These are phyloP conservation scores for Papilio demoleus DNA, from an alignment of 2,888 invertebrate species.

Conservation along the genomic window DNA sequence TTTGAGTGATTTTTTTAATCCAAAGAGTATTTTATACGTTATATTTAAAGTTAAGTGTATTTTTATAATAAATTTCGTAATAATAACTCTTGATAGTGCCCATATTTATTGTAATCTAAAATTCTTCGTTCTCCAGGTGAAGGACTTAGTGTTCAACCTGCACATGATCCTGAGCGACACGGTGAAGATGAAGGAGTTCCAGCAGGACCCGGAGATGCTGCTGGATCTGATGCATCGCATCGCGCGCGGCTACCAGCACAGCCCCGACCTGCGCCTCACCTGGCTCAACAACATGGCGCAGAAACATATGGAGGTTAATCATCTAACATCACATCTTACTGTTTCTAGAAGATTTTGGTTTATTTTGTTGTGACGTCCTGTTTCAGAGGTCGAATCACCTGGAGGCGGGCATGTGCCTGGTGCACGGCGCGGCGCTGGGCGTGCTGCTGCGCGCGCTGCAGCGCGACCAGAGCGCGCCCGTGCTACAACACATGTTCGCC, in stretches of 20 bases:
- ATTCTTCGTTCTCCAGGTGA: too few relatives aligned
- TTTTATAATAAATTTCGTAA: too few relatives aligned
- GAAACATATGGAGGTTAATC: slow-evolving; percentile 92
- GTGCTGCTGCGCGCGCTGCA: slow-evolving; percentile 90
- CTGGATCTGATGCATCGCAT: slow-evolving; percentile 99
- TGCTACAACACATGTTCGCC: slow-evolving; percentile 96
- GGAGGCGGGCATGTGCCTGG: slow-evolving; percentile 98
- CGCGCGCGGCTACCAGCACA: slow-evolving; percentile 95
- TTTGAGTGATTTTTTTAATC: too few relatives aligned
- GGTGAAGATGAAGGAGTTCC: slow-evolving; percentile 99
- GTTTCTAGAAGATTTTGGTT: too few relatives aligned
- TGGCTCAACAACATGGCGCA: slow-evolving; percentile 99
- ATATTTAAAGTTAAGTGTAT: too few relatives aligned
- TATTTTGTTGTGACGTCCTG: too few relatives aligned
- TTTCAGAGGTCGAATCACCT: slow-evolving; percentile 91
- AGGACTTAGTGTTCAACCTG: slow-evolving; percentile 97
- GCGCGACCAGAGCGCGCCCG: slow-evolving; percentile 92
- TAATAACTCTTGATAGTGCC: too few relatives aligned
- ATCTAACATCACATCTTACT: too few relatives aligned
- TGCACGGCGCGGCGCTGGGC: slow-evolving; percentile 96
- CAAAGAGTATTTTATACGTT: too few relatives aligned
- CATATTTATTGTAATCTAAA: too few relatives aligned
- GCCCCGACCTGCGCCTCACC: slow-evolving; percentile 96
- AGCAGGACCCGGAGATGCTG: slow-evolving; percentile 99
- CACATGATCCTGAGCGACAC: slow-evolving; percentile 99